Base-by-base conservation (phyloP, 2,113 vertebrate species). In the Myrmophylax atrothorax region DNA sequence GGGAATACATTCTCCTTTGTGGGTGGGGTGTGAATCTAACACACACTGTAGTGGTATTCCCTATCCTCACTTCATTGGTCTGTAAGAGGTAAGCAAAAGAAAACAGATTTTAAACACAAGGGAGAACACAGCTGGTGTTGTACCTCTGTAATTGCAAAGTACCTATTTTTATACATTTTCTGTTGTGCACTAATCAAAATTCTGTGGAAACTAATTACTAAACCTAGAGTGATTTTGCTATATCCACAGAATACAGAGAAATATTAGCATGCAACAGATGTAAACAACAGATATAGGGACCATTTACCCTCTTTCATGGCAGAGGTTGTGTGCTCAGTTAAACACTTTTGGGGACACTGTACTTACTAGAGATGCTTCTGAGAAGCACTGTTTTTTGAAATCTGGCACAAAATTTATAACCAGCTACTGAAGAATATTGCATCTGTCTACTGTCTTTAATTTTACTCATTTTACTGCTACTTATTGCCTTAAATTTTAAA, bases 101-200 rank as follows among this genome's bases (percentile, higher is more conserved):
- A 84, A 93, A 86, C 18, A 73, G 72, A 78, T 81, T 89, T 84
- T 63, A 92, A 94, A 81, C 66, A 67, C 40, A 80, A 87, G 49
- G 60, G 49, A 14, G 42, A 92, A 82, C 69, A 46, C 76, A 96
- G 78, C 84, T 96, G 84, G 72, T 76, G 68, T 60, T 72, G 78
- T 86, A 76, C 46, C 68, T 26, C 78, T 53, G 10, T 91, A 93
- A 96, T 63, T 92, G 77, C 58, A 74, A 86, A 88, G 40, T 67
- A 66, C 24, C 85, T 92, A 79, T 81, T 96, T 87, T 94, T 91
- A 87, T 79, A 55, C 23, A 10, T 76, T 86, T 95, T 87, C 90
- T 89, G 46, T 67, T 81, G 60, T 42, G 67, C 28, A 64, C 28
- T 90, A 89, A 93, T 90, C 66, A 91, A 93, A 82, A 53, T 79